Conservation (phyloP, 2,797 vertebrate species). For the Hyperoplus immaculatus region DNA sequence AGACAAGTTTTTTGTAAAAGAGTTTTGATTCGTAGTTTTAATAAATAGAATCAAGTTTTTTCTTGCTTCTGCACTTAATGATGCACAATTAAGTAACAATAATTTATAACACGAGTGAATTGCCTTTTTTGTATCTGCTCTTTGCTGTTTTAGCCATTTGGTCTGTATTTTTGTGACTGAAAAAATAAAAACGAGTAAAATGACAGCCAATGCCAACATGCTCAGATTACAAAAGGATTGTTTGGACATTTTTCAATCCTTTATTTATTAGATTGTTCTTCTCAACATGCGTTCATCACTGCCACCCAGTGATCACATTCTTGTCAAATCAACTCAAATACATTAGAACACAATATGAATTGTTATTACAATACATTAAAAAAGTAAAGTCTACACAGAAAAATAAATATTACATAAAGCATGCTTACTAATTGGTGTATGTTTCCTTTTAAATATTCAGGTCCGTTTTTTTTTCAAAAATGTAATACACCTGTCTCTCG, state of each 20-base stretch:
- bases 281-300: conserved; percentile 78
- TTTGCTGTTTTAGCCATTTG: conserved; percentile 61
- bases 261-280: conserved; percentile 57
- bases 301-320: conserved; percentile 77
- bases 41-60: conserved; percentile 70
- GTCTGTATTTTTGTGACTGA: conserved; percentile 56
- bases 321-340: conserved; percentile 11
- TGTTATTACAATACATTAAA: not conserved
- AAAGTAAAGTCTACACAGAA: not conserved
- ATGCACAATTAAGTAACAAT: conserved; percentile 67
- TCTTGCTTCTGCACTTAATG: conserved; percentile 84
- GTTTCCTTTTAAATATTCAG: not conserved
- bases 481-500: not conserved
- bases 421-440: not conserved
- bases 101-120: conserved; percentile 74
- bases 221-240: conserved; percentile 19
- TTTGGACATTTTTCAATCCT: conserved; percentile 19
- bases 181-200: not conserved
- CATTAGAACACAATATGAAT: not conserved
- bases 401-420: conserved; percentile 34
- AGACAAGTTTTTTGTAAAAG: conserved; percentile 32
- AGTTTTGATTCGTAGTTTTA: conserved; percentile 45
- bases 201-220: conserved; percentile 16
- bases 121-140: conserved; percentile 34
- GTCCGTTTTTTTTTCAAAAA: not conserved